Base-by-base conservation (phyloP, 2,797 vertebrate species). In the Tachyglossus aculeatus region DNA sequence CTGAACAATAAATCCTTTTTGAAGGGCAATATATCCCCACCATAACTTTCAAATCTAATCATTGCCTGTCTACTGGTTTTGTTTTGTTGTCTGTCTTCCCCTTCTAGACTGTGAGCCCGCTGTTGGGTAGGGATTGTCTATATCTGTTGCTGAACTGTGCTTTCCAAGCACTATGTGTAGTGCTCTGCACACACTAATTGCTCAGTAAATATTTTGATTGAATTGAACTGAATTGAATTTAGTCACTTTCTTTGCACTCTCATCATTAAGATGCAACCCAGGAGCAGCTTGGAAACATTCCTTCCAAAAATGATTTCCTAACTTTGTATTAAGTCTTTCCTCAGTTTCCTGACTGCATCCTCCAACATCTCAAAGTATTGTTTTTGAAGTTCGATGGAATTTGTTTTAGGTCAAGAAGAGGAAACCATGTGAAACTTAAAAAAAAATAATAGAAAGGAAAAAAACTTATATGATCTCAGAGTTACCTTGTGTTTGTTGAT, bases 321-420 rank as follows among this genome's bases (percentile, higher is more conserved):
- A 92, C 90, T 92, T 89, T 92, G 90, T 92, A 78, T 87, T 89
- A 90, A 86, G 88, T 88, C 86, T 91, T 91, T 91, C 88, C 92
- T 91, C 80, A 85, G 77, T 90, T 93, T 93, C 93, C 93, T 91
- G 92, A 84, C 91, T 73, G 91, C 86, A 92, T 92, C 90, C 93
- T 93, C 89, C 77, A 89, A 78, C 88, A 91, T 90, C 90, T 81
- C 89, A 85, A 88, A 88, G 90, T 90, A 94, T 94, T 94, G 93
- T 94, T 93, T 92, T 89, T 88, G 88, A 90, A 91, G 90, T 94
- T 90, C 89, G 90, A 85, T 93, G 92, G 91, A 93, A 94, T 92
- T 92, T 82, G 85, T 86, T 85, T 88, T 90, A 90, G 87, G 90
- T 90, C 90, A 92, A 92, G 90, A 81, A 89, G 89, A 93, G 93